Conservation (phyloP, 2,888 invertebrate genomes). For the Apotomis betuletana region DNA sequence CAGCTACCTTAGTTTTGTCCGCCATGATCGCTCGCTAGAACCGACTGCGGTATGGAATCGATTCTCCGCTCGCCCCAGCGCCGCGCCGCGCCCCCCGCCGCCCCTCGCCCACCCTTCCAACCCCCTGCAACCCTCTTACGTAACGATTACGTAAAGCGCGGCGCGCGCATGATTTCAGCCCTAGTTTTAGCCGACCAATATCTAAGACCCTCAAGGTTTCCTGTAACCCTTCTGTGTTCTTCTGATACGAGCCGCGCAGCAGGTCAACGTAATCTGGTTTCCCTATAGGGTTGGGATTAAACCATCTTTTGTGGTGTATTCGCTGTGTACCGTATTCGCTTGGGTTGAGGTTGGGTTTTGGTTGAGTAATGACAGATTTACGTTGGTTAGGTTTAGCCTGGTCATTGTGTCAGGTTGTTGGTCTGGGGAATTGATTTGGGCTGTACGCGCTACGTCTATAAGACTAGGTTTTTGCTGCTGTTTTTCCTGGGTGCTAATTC, state of each 20-base stretch:
- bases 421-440: constrained; percentile 61
- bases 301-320: background rate
- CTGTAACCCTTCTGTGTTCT: constrained; percentile 15
- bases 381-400: constrained; percentile 45
- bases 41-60: constrained; percentile 79
- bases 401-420: constrained; percentile 55
- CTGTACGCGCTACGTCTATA: constrained; percentile 50
- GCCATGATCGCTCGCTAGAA: constrained; percentile 85
- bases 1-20: constrained; percentile 88
- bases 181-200: constrained; percentile 56
- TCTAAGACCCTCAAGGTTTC: constrained; percentile 46
- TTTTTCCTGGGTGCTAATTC: background rate
- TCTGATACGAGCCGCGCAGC: constrained; percentile 26
- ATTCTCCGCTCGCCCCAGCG: constrained; percentile 70
- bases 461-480: constrained; percentile 37
- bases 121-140: constrained; percentile 75
- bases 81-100: constrained; percentile 52
- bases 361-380: background rate
- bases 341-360: constrained; percentile 10
- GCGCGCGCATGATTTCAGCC: constrained; percentile 73
- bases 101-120: constrained; percentile 49
- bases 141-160: constrained; percentile 76
- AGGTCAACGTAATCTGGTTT: constrained; percentile 52
- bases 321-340: background rate
- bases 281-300: constrained; percentile 32